These are phyloP conservation scores for Aricia agestis DNA, from an alignment of 1,140 invertebrate genomes.

Conservation along the genomic window DNA sequence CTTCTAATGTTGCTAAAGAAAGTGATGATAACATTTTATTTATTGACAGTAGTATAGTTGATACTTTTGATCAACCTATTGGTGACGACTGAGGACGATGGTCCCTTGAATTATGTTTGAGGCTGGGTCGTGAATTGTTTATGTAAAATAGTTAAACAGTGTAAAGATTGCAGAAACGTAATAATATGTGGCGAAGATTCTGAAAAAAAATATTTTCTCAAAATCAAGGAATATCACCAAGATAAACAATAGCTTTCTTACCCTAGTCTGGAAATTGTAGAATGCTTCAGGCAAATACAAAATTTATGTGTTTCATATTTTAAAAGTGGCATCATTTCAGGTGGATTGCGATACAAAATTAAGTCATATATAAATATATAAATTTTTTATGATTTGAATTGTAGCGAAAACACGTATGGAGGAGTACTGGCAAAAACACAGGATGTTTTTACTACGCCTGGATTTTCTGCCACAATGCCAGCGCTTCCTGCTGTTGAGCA, in stretches of 20 bases:
- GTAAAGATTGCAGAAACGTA: conserved; percentile 19
- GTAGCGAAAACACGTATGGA: too few relatives aligned
- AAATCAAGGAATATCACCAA: conserved; percentile 25
- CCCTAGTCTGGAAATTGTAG: conserved; percentile 20
- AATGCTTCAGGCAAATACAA: conserved; percentile 31
- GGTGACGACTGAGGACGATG: conserved; percentile 24
- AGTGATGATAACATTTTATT: conserved; percentile 6
- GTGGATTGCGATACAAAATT: too few relatives aligned
- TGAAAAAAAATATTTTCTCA: conserved; percentile 29
- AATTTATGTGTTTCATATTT: conserved; percentile 21
- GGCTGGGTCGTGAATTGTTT: conserved; percentile 36
- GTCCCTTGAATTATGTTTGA: conserved; percentile 37
- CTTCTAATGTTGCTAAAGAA: conserved; percentile 17
- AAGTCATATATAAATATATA: neutral
- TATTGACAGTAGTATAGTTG: neutral
- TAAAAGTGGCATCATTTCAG: conserved; percentile 19
- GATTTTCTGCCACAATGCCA: too few relatives aligned
- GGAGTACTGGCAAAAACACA: too few relatives aligned
- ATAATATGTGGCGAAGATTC: conserved; percentile 16
- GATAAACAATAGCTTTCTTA: conserved; percentile 31
- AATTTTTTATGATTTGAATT: too few relatives aligned
- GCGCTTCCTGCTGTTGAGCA: too few relatives aligned
- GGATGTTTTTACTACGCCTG: too few relatives aligned
- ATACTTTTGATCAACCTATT: neutral
- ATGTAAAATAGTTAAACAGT: conserved; percentile 22